Evolutionary conservation across 1,140 invertebrate genomes (phyloP).

Genomic region (Anastrepha ludens): DNA sequence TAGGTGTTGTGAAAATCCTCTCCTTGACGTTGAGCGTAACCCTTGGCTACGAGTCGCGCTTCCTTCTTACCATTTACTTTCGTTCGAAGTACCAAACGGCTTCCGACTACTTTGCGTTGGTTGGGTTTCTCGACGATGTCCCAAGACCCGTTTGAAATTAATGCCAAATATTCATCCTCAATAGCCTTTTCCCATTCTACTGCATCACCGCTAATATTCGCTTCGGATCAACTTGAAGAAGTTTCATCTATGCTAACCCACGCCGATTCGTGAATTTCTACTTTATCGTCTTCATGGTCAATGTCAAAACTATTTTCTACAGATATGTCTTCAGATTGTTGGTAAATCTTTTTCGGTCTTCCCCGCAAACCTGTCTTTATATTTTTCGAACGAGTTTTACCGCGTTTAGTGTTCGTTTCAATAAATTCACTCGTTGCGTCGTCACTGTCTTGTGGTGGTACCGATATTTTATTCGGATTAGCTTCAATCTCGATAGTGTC

Average conservation of each 20-base stretch:
- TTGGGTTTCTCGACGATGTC: no score
- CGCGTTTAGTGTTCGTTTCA: neutral
- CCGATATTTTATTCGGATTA: neutral
- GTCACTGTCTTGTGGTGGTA: neutral
- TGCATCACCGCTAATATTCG: neutral
- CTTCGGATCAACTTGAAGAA: neutral
- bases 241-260: no score
- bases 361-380: conserved; percentile 31
- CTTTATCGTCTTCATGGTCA: neutral
- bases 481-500: conserved; percentile 16
- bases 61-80: neutral
- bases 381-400: conserved; percentile 12
- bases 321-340: neutral
- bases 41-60: neutral
- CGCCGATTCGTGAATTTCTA: neutral
- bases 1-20: no score
- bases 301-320: neutral
- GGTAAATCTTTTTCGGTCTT: conserved; percentile 42
- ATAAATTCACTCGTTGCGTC: neutral
- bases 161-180: no score
- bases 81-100: no score
- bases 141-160: no score
- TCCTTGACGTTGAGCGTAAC: no score
- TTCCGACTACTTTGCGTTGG: no score
- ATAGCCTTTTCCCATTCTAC: no score